Percentiles rank a stretch among this genome's conserved stretches.
These are phyloP conservation scores for Drosophila ustulata DNA, from an alignment of 2,888 invertebrate species.

Conservation along the genomic window DNA sequence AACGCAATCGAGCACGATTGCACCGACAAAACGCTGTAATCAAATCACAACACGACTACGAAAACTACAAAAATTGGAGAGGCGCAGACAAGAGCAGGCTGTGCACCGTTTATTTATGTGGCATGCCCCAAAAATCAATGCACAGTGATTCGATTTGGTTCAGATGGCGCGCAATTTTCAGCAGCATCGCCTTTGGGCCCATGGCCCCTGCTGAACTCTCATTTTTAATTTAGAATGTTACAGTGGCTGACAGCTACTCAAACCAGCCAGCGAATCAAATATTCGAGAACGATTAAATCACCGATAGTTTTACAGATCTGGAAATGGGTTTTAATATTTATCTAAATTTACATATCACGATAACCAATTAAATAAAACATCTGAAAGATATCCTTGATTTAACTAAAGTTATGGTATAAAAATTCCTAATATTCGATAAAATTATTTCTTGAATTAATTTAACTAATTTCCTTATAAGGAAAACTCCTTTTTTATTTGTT, in stretches of 20 bases:
- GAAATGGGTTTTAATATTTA: no score
- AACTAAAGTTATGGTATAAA: no score
- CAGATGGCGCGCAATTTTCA: constrained; percentile 22
- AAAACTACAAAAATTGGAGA: neutral
- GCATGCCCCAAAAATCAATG: constrained; percentile 34
- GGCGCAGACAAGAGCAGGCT: neutral
- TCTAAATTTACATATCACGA: no score
- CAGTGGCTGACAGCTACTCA: constrained; percentile 17
- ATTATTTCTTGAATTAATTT: no score
- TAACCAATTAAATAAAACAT: no score
- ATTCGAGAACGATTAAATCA: no score
- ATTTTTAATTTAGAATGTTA: constrained; percentile 42
- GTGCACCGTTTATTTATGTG: neutral
- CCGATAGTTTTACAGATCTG: no score
- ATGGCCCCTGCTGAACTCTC: constrained; percentile 10
- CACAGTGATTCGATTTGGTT: constrained; percentile 31
- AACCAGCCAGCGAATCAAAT: no score
- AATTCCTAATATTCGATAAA: no score
- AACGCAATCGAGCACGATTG: constrained; percentile 5
- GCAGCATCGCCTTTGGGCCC: constrained; percentile 29
- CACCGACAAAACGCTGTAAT: constrained; percentile 1
- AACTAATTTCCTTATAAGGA: no score
- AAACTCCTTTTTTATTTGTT: no score
- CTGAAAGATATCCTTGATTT: no score
- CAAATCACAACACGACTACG: neutral